A percentile compares a stretch with the other conserved stretches of the same genome.
phyloP scores from a whole-genome alignment of 2,797 vertebrate genomes.

The Lacerta agilis region DNA sequence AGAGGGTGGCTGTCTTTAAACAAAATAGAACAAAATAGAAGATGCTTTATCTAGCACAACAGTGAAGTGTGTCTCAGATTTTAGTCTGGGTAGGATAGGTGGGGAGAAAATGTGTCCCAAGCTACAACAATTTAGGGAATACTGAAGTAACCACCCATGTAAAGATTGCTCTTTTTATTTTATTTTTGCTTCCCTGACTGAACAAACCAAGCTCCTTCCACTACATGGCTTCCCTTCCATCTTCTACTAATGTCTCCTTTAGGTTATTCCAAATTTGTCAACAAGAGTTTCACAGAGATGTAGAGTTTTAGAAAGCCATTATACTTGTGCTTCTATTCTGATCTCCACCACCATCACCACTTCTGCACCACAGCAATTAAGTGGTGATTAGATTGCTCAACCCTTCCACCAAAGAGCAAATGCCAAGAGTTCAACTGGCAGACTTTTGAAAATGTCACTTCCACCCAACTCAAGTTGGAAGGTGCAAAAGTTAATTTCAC shows the following conservation, averaged over 20 bases:
- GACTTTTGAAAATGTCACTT: slow-evolving; percentile 71
- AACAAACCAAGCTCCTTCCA: too few species aligned
- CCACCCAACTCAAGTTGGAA: slow-evolving; percentile 70
- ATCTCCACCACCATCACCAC: background rate
- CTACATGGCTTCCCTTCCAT: background rate
- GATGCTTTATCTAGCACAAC: background rate
- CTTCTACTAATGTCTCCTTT: background rate
- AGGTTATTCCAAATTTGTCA: background rate
- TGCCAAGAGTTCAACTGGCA: background rate
- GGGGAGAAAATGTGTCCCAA: background rate
- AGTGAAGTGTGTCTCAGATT: background rate
- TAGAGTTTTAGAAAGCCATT: fast-evolving
- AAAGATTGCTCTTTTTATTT: background rate
- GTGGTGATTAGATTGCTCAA: background rate
- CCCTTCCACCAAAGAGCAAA: background rate
- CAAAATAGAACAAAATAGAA: background rate
- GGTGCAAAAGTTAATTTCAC: slow-evolving; percentile 87
- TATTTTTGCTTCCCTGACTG: background rate
- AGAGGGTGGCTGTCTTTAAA: background rate
- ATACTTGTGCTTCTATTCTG: background rate
- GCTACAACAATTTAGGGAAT: background rate
- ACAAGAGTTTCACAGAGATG: background rate
- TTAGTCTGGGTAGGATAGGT: background rate
- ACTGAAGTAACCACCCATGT: too few species aligned
- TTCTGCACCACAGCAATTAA: background rate